Evolutionary conservation across 2,113 vertebrate genomes (phyloP).

Genomic region (Pipra filicauda): DNA sequence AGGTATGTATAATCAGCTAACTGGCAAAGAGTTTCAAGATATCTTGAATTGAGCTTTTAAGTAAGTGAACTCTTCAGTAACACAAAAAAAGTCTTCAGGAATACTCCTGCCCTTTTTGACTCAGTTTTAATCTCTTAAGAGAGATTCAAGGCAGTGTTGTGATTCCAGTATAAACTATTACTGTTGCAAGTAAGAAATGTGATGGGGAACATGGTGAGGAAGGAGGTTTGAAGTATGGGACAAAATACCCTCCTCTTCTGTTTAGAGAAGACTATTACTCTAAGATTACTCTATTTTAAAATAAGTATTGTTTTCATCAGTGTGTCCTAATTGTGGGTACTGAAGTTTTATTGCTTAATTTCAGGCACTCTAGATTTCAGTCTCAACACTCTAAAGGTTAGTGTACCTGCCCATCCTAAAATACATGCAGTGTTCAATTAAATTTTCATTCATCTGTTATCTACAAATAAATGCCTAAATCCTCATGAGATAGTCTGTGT

Average conservation of each 20-base stretch:
- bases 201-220: not conserved
- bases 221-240: not conserved
- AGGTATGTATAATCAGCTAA: not conserved
- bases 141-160: not conserved
- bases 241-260: not conserved
- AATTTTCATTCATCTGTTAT: not conserved
- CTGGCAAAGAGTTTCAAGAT: not conserved
- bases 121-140: not conserved
- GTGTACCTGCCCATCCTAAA: not conserved
- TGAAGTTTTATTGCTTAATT: not conserved
- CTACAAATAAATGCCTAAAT: not conserved
- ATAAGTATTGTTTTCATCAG: not conserved
- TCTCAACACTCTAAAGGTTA: not conserved
- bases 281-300: not conserved
- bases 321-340: not conserved
- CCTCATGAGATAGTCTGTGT: not conserved
- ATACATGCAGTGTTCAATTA: not conserved
- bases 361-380: not conserved
- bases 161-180: not conserved
- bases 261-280: not conserved
- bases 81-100: not conserved
- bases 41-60: not conserved
- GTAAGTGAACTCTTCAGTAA: not conserved
- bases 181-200: not conserved
- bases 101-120: not conserved